Evolutionary conservation across 2,888 invertebrate genomes (phyloP), one percentile per base, ranked within the genome.

Genomic region (Amphimallon solstitiale): DNA sequence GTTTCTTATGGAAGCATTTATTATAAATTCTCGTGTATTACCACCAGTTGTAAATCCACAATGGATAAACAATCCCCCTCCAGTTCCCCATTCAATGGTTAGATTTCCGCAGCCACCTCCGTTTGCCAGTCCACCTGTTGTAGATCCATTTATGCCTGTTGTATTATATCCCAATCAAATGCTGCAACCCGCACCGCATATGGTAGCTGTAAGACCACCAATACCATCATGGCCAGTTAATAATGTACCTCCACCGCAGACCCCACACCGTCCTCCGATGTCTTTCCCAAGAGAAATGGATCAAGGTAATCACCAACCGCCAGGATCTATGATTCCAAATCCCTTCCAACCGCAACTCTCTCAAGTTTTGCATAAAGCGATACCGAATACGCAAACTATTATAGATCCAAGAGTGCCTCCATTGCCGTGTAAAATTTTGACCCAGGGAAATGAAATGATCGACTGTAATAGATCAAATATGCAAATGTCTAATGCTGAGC

Each of bases 1-100:
- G 63, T 81, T 80, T 64, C 79, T 85, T 70, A 81, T 83, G 2
- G 85, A 85, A 72, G 81, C 84, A 0, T 85, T 84, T 69, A 77
- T 85, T 37, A 80, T 82, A 38, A 81, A 73, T 62, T 70, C 72
- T 1, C 68, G 67, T 15, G 67, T 72, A 17, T 56, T 60, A 38
- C 65, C 65, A 17, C 43, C 64, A 29, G 49, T 52, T 21, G 67
- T 63, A 14, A 64, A 51, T 49, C 72, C 19, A 15, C 70, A 19
- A 54, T 73, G 29, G 69, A 71, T 35, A 68, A 71, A 48, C 64
- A 40, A 68, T 51, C 52, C 56, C n/a, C 19, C 63, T 52, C 52
- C 62, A 38, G 34, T 66, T 38, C 72, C 65, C 54, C 73, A 65
- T 68, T 70, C 65, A 23, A 49, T 66, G 63, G 56, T 66, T 7